These are phyloP conservation scores for Sinella curviseta DNA, from an alignment of 1,140 invertebrate genomes.

Conservation along the genomic window DNA sequence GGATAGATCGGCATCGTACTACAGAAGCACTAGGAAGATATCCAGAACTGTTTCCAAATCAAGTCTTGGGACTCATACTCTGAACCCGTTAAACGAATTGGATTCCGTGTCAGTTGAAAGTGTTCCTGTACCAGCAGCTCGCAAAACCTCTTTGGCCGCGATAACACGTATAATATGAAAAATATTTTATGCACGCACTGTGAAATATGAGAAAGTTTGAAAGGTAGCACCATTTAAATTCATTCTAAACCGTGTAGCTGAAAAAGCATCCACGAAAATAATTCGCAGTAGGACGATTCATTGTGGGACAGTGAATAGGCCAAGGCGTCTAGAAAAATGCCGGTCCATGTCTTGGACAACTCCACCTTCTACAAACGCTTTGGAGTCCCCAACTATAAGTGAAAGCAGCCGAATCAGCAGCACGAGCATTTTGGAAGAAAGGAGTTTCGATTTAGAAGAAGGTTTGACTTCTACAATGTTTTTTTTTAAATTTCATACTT, in stretches of 20 bases:
- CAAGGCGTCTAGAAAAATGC: not conserved
- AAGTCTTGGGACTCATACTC: not conserved
- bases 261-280: not conserved
- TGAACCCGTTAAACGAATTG: not conserved
- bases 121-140: not conserved
- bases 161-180: not conserved
- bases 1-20: not conserved
- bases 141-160: not conserved
- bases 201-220: not conserved
- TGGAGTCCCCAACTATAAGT: not conserved
- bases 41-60: not conserved
- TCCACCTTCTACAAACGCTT: not conserved
- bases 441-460: not conserved
- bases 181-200: not conserved
- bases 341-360: not conserved
- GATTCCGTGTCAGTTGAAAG: not conserved
- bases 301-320: not conserved
- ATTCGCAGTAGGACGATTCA: not conserved
- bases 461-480: too few relatives aligned
- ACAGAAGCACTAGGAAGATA: not conserved
- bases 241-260: too few relatives aligned
- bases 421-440: not conserved
- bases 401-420: not conserved
- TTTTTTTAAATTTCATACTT: too few relatives aligned
- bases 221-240: too few relatives aligned